These are phyloP conservation scores for Nasonia longicornis DNA, from an alignment of 1,140 invertebrate genomes.

Conservation along the genomic window DNA sequence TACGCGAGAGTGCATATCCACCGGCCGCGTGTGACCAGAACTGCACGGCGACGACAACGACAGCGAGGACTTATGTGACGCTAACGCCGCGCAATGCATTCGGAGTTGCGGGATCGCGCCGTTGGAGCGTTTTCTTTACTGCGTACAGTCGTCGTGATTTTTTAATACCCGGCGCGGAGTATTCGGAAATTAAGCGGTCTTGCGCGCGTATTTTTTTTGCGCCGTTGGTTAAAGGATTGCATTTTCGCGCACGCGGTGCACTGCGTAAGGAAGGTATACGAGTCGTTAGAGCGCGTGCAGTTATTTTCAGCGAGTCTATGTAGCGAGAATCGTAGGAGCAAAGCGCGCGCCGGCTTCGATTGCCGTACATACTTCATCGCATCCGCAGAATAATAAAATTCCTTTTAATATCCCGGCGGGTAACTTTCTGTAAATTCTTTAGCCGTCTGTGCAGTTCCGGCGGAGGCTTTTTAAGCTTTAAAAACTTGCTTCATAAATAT, in stretches of 20 bases:
- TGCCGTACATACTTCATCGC: too few species aligned
- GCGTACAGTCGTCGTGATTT: too few species aligned
- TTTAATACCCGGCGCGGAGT: too few species aligned
- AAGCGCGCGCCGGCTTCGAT: too few species aligned
- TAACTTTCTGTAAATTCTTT: not conserved
- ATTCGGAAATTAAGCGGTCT: too few species aligned
- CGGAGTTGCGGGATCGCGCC: not conserved
- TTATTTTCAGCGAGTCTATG: too few species aligned
- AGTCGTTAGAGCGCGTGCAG: too few species aligned
- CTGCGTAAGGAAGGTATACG: too few species aligned
- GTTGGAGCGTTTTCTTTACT: not conserved
- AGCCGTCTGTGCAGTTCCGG: not conserved
- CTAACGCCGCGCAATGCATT: constrained; percentile 14
- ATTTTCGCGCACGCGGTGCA: not conserved
- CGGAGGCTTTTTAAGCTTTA: constrained; percentile 8
- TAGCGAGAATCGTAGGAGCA: too few species aligned
- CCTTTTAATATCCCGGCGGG: not conserved
- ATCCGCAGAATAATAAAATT: not conserved
- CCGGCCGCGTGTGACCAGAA: constrained; percentile 5
- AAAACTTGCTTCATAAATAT: constrained; percentile 4
- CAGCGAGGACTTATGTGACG: not conserved
- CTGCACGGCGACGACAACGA: not conserved
- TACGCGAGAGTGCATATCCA: not conserved
- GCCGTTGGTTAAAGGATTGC: not conserved
- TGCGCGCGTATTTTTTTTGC: too few species aligned